phyloP scores from a whole-genome alignment of 2,888 invertebrate genomes.

The Phaedon cochleariae region DNA sequence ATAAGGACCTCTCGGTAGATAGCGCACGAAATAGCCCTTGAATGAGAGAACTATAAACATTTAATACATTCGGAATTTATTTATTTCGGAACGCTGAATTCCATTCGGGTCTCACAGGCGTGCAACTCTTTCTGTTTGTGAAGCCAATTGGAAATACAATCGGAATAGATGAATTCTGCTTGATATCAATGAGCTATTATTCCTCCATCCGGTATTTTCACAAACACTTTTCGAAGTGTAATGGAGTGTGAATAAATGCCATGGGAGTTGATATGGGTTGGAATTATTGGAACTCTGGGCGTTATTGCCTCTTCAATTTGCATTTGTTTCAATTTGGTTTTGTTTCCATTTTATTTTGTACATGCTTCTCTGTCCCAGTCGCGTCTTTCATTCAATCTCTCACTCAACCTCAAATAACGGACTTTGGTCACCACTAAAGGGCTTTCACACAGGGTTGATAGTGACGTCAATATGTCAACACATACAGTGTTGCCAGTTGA shows the following conservation, averaged over 20 bases:
- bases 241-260: background rate
- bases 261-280: background rate
- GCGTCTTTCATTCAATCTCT: too few species aligned
- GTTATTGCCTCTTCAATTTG: background rate
- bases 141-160: background rate
- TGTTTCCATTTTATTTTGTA: too few species aligned
- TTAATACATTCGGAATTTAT: background rate
- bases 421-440: too few species aligned
- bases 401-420: too few species aligned
- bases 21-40: background rate
- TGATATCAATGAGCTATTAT: background rate
- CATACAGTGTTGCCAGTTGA: too few species aligned
- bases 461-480: too few species aligned
- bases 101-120: background rate
- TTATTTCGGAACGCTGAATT: background rate
- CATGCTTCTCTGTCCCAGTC: too few species aligned
- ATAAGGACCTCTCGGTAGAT: background rate
- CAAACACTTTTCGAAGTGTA: background rate
- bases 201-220: background rate
- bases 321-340: too few species aligned
- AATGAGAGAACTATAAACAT: background rate
- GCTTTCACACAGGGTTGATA: too few species aligned
- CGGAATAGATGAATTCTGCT: background rate
- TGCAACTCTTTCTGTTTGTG: background rate
- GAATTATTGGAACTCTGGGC: background rate